A percentile compares a stretch with the other conserved stretches of the same genome.
Evolutionary conservation across 2,113 vertebrate species (phyloP).

Genomic region (Nycticryphes semicollaris): DNA sequence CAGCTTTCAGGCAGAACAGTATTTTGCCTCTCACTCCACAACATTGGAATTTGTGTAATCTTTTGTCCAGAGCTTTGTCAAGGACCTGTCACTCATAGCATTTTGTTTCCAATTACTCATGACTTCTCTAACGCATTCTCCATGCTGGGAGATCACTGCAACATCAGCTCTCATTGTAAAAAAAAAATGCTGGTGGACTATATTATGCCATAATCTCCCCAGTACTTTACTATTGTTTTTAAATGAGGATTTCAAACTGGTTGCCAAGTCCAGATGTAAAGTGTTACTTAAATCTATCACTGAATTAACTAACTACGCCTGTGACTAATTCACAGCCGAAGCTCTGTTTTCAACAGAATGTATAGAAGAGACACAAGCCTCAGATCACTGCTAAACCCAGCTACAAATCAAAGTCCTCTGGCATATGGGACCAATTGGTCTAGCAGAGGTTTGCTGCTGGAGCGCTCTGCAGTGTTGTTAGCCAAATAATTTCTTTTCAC

Average conservation of each 20-base stretch:
- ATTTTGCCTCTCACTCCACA: background rate
- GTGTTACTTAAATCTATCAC: conserved; percentile 14
- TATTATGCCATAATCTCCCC: background rate
- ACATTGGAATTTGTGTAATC: background rate
- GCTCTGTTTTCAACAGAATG: background rate
- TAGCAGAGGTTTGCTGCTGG: background rate
- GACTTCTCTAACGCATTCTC: background rate
- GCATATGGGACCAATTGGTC: background rate
- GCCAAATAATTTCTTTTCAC: background rate
- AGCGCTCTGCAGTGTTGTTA: background rate
- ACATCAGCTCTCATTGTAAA: background rate
- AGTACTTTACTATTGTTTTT: background rate
- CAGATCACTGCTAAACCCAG: background rate
- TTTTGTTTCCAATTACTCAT: background rate
- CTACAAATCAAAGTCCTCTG: background rate
- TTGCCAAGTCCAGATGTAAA: conserved; percentile 26
- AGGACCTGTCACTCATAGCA: background rate
- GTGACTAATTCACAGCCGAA: background rate
- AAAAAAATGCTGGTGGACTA: background rate
- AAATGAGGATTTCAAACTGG: background rate
- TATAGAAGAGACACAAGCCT: background rate
- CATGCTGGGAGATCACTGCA: background rate
- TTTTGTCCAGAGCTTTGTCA: background rate
- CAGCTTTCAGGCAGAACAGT: background rate
- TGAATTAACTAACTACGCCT: background rate